Base-by-base conservation (phyloP, 2,888 invertebrate genomes). In the Leptopterna dolabrata region DNA sequence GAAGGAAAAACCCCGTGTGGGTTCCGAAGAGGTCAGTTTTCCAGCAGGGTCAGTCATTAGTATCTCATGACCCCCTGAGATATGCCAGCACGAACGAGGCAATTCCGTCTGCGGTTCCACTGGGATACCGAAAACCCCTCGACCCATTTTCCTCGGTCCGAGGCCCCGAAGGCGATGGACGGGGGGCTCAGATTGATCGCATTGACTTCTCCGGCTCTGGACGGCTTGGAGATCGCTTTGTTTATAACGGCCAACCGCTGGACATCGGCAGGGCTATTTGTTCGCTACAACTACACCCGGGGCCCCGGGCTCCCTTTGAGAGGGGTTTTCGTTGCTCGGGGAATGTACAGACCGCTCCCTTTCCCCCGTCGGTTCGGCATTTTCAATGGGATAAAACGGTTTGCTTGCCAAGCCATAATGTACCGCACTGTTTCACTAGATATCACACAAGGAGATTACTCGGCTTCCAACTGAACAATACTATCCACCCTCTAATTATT, bases 171-270 rank as follows among this genome's bases (percentile, higher is more conserved):
- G n/a, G n/a, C n/a, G n/a, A n/a, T n/a, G 11, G 7, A 1, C 19
- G 27, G 63, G 63, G 19, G 19, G 16, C 19, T 63, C 13, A 63
- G 63, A 63, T 63, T 63, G 63, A 63, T 63, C 24, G 63, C 63
- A 63, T 63, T 63, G 63, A 63, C 63, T 63, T 63, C 63, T 63
- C 63, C 63, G 24, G 24, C 63, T 1, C 24, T 0, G 24, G 63
- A 27, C 27, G 63, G 19, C 27, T 63, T 24, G 19, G 63, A 78
- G 78, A 78, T 43, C 41, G 78, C 78, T 78, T 78, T 78, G 78
- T 78, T 78, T 78, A 78, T 78, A 78, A 78, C 78, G 78, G 19
- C 45, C 24, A 45, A 24, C 78, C 78, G 45, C 78, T 45, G 41
- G 41, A 45, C 41, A 45, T 78, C 78, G 78, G 41, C 76, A 11